phyloP scores from a whole-genome alignment of 2,113 vertebrate genomes.

The Pan paniscus region DNA sequence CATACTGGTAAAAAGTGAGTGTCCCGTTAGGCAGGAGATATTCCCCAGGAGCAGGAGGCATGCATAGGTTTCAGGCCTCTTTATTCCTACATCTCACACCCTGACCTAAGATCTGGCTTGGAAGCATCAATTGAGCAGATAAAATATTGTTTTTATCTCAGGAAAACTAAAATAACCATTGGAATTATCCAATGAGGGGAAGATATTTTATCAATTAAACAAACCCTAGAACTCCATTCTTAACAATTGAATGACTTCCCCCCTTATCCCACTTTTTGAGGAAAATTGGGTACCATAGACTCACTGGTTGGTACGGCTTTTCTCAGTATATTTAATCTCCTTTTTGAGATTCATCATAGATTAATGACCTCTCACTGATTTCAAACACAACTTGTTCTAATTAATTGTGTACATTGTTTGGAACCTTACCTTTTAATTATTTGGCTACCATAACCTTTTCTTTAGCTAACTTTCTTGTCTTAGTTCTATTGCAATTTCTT shows the following conservation, averaged over 20 bases:
- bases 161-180: not conserved
- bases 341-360: not conserved
- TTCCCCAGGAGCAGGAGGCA: not conserved
- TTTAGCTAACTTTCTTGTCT: not conserved
- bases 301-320: not conserved
- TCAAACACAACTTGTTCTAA: not conserved
- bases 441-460: not conserved
- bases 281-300: not conserved
- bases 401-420: not conserved
- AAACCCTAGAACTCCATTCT: not conserved
- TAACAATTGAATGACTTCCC: not conserved
- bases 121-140: not conserved
- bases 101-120: not conserved
- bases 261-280: not conserved
- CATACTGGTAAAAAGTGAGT: not conserved
- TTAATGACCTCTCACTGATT: not conserved
- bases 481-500: not conserved
- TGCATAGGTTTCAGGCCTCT: not conserved
- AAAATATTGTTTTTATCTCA: not conserved
- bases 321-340: not conserved
- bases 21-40: not conserved
- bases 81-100: not conserved
- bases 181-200: not conserved
- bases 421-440: not conserved
- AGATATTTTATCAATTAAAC: not conserved